Base-by-base conservation (phyloP, 2,888 invertebrate species). In the Uloborus plumipes region DNA sequence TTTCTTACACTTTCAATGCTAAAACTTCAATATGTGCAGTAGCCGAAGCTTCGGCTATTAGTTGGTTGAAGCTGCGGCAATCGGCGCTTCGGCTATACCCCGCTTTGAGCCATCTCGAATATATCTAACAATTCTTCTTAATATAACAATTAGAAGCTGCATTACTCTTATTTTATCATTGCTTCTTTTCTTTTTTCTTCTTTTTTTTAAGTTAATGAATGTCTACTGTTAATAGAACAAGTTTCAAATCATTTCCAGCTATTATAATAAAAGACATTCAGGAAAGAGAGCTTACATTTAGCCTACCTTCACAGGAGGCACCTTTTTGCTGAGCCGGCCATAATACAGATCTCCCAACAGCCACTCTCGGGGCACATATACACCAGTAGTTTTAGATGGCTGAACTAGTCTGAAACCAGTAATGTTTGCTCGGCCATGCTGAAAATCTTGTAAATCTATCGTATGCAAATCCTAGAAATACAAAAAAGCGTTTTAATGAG, bases 381-480 rank as follows among this genome's bases (percentile, higher is more conserved):
- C 61, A 0, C 78, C 74, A 2, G 67, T 26, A 18, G 69, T 78
- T 49, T 58, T 65, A 3, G 74, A 51, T 15, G 84, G 75, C 89
- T 97, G 95, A 64, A 98, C 93, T 86, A 98, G 90, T 86, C 96
- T 93, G 88, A 98, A 93, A 9, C 97, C 96, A 1, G 98, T 97
- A 86, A 98, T 96, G 90, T 98, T 98, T 39, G 97, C 96, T 39
- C 98, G 97, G 13, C 96, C 95, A 89, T 97, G 95, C 89, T 95
- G 95, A 64, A 98, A 98, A 89, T 96, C 95, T 88, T 96, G 95
- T 87, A 98, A 91, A 90, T 97, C 95, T 51, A 98, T 93, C 75
- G 95, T 95, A 88, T 97, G 95, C 85, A 98, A 91, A 89, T 97
- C 97, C 95, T 84, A 39, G 86, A 97, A 53, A 73, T 22, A 55